phyloP scores from a whole-genome alignment of 2,888 invertebrate genomes.

The Cheilosia soror region DNA sequence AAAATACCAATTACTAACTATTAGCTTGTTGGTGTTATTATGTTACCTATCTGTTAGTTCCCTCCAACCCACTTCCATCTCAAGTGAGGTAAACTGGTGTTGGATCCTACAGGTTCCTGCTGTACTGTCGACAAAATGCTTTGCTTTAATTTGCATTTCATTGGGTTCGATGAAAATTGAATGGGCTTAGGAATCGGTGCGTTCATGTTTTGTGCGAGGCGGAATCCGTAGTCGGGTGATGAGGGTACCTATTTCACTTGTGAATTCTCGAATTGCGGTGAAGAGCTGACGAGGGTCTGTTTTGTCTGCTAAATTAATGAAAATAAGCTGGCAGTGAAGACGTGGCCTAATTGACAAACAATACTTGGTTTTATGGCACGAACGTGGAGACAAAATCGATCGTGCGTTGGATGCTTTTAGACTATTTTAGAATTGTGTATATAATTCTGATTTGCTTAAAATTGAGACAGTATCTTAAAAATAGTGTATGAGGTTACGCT shows the following conservation, averaged over 20 bases:
- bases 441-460: too few species aligned
- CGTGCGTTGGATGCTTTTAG: too few species aligned
- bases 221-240: not conserved
- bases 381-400: too few species aligned
- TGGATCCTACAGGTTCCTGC: not conserved
- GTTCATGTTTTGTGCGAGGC: not conserved
- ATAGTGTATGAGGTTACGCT: too few species aligned
- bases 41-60: conserved; percentile 49
- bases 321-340: not conserved
- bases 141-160: conserved; percentile 43
- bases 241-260: not conserved
- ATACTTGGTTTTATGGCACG: too few species aligned
- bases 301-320: not conserved
- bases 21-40: conserved; percentile 55
- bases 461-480: too few species aligned
- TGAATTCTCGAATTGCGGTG: not conserved
- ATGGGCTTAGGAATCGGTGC: conserved; percentile 3
- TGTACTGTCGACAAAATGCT: conserved; percentile 14
- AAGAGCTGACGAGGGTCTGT: not conserved
- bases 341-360: not conserved
- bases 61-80: not conserved
- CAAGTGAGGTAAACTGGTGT: not conserved
- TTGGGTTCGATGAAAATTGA: conserved; percentile 43
- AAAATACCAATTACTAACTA: conserved; percentile 67
- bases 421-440: too few species aligned